Conservation (phyloP, 2,113 vertebrate genomes). For the Hylia prasina region DNA sequence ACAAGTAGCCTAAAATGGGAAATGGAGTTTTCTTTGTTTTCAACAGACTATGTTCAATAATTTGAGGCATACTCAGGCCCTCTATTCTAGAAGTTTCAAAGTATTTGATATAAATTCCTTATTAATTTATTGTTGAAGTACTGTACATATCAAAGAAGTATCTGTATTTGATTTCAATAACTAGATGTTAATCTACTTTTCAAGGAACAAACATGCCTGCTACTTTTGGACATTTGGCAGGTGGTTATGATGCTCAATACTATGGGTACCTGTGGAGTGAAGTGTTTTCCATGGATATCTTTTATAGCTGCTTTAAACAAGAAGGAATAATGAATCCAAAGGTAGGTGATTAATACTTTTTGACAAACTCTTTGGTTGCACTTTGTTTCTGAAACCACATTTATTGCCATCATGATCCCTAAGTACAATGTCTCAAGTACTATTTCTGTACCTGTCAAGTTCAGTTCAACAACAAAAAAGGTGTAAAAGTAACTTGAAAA, state of each 20-base stretch:
- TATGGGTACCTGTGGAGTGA: constrained; percentile 96
- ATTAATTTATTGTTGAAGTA: neutral
- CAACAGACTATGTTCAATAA: neutral
- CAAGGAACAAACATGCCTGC: constrained; percentile 81
- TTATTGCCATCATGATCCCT: neutral
- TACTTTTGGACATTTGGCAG: constrained; percentile 85
- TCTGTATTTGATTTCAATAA: neutral
- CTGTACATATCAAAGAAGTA: neutral
- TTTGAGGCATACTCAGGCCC: neutral
- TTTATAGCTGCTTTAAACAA: constrained; percentile 88
- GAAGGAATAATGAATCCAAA: constrained; percentile 91
- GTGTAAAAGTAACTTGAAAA: neutral
- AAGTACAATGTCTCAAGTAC: neutral
- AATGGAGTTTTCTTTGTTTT: neutral
- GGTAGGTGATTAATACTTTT: constrained; percentile 63
- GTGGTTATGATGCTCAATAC: constrained; percentile 93
- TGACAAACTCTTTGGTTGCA: neutral
- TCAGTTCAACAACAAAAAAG: neutral
- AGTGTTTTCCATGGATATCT: constrained; percentile 94
- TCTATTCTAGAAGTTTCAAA: neutral
- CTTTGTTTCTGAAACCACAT: neutral
- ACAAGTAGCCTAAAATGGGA: neutral
- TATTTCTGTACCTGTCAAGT: neutral
- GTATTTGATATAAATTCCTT: neutral
- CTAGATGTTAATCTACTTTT: constrained; percentile 10